Evolutionary conservation across 2,888 invertebrate species (phyloP).

Genomic region (Yponomeuta cagnagella): DNA sequence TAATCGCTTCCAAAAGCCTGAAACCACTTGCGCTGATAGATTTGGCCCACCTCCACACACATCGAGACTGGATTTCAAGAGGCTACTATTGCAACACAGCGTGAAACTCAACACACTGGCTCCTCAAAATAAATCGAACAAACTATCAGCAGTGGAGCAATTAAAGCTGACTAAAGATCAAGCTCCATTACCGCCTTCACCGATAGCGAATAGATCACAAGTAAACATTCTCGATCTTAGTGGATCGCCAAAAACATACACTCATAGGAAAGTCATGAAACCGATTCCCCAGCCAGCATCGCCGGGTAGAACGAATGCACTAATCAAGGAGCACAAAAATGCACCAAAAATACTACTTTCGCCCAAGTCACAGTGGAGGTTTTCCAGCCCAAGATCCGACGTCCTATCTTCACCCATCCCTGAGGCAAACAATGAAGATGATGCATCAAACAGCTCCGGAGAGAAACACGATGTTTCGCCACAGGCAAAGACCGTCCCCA

Average conservation of each 20-base stretch:
- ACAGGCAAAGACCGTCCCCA: conserved; percentile 64
- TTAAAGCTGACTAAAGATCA: conserved; percentile 81
- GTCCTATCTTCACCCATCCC: conserved; percentile 91
- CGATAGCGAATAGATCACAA: conserved; percentile 56
- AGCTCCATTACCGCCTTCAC: conserved; percentile 40
- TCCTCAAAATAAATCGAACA: conserved; percentile 74
- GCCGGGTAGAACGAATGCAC: conserved; percentile 69
- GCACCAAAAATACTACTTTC: conserved; percentile 80
- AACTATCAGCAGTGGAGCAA: conserved; percentile 87
- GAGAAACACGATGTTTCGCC: conserved; percentile 65
- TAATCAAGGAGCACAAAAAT: conserved; percentile 70
- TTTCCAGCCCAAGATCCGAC: conserved; percentile 85
- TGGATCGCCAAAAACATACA: conserved; percentile 82
- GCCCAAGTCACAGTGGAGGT: conserved; percentile 83
- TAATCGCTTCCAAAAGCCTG: conserved; percentile 42
- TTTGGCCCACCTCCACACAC: conserved; percentile 81
- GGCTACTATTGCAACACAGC: conserved; percentile 85
- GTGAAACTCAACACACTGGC: conserved; percentile 75
- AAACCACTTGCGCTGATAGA: conserved; percentile 77
- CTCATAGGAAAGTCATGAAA: conserved; percentile 77
- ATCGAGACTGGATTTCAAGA: conserved; percentile 89
- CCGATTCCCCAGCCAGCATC: conserved; percentile 68
- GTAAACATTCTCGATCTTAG: conserved; percentile 82
- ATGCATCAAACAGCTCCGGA: conserved; percentile 78
- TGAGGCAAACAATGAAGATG: conserved; percentile 88